Conservation (phyloP, 2,797 vertebrate species). For the Liparis tanakae region DNA sequence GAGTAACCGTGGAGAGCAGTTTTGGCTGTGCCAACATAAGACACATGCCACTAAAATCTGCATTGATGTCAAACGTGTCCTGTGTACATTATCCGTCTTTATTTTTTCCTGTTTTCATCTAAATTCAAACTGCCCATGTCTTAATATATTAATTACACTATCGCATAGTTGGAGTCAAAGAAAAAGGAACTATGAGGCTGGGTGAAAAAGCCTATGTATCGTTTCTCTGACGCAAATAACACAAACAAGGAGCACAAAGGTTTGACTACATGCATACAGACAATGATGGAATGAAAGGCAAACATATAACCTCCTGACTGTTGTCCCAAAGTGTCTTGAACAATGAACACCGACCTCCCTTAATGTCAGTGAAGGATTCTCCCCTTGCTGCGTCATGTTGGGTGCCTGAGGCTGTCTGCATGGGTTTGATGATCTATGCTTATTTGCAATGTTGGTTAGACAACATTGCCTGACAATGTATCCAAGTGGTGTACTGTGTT, state of each 20-base stretch:
- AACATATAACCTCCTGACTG: neutral
- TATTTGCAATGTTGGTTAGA: neutral
- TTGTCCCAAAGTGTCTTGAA: neutral
- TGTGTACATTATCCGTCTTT: neutral
- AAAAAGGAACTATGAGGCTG: neutral
- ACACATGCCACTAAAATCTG: neutral
- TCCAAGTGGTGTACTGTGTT: neutral
- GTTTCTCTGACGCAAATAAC: neutral
- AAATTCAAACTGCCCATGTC: neutral
- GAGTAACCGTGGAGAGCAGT: neutral
- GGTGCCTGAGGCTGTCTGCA: neutral
- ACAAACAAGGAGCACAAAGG: neutral
- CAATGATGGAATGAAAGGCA: neutral
- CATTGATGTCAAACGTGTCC: neutral
- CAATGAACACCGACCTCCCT: neutral
- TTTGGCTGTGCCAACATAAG: neutral
- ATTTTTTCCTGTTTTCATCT: neutral
- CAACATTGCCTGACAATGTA: neutral
- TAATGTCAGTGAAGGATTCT: neutral
- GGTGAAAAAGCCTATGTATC: neutral
- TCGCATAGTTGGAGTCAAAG: neutral
- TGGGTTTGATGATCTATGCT: neutral
- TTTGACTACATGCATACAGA: neutral
- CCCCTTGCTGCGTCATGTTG: neutral
- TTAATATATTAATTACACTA: neutral